Evolutionary conservation across 2,888 invertebrate species (phyloP).

Genomic region (Chloromyia formosa): DNA sequence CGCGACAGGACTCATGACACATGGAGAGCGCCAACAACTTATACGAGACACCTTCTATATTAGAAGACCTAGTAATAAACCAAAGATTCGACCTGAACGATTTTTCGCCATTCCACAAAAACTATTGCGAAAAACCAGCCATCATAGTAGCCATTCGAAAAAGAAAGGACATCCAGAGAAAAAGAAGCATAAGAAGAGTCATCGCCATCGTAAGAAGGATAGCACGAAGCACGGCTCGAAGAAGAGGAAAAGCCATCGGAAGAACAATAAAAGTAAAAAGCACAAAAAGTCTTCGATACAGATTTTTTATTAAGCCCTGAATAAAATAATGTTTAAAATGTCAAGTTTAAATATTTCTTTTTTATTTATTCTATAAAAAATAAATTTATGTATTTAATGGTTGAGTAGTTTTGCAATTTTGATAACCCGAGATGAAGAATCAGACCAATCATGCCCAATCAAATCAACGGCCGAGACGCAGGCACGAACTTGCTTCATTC

Average conservation of each 20-base stretch:
- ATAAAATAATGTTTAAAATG: no score
- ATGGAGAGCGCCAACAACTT: background rate
- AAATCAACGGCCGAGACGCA: no score
- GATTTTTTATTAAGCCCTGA: background rate
- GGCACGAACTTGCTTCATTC: no score
- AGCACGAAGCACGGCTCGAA: background rate
- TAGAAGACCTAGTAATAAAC: slow-evolving; percentile 34
- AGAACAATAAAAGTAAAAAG: background rate
- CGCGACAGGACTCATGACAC: background rate
- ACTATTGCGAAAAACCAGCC: background rate
- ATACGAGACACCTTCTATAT: slow-evolving; percentile 37
- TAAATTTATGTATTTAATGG: no score
- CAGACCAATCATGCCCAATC: no score
- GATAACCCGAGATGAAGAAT: no score
- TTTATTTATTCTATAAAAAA: no score
- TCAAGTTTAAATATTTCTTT: no score
- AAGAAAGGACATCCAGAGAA: background rate
- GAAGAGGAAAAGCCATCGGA: background rate
- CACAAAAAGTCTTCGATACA: background rate
- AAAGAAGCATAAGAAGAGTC: background rate
- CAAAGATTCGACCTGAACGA: slow-evolving; percentile 35
- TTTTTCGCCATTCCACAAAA: slow-evolving; percentile 9
- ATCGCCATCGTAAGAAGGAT: slow-evolving; percentile 5
- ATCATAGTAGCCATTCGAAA: background rate
- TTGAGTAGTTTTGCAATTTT: no score